These are phyloP conservation scores for Siderastrea radians DNA, from an alignment of 92 coral and sea anemone genomes.

Conservation along the genomic window DNA sequence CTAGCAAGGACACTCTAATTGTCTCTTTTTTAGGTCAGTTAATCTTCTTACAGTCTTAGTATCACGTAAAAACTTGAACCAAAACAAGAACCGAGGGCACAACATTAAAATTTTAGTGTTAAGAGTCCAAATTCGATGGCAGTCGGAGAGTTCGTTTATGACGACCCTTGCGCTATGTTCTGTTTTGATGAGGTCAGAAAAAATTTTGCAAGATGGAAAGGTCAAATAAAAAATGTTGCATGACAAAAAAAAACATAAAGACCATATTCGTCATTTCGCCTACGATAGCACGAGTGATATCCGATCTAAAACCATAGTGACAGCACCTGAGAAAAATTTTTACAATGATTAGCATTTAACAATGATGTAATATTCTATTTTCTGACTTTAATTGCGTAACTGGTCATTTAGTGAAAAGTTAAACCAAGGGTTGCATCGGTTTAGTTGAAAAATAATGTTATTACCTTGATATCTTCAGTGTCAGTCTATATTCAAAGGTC, in stretches of 20 bases:
- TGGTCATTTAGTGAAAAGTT: not conserved
- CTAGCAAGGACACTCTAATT: not conserved
- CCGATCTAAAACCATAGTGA: not conserved
- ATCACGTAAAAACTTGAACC: constrained; percentile 1
- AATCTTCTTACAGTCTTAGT: not conserved
- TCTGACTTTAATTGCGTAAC: not conserved
- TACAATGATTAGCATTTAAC: not conserved
- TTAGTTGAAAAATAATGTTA: not conserved
- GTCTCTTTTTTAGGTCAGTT: not conserved
- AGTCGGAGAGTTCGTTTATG: too few species aligned
- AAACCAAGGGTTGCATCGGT: not conserved
- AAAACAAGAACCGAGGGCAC: not conserved
- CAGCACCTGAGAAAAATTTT: not conserved
- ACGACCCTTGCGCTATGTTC: not conserved
- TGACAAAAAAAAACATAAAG: not conserved
- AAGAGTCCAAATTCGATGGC: not conserved
- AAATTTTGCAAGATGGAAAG: too few species aligned
- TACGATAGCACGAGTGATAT: not conserved
- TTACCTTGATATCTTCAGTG: not conserved
- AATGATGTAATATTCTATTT: constrained; percentile 42
- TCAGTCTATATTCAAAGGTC: not conserved
- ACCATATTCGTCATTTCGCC: not conserved
- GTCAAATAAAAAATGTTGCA: too few species aligned
- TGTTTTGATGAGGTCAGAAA: not conserved
- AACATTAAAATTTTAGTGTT: not conserved